Percentiles rank a stretch among this genome's conserved stretches.
Evolutionary conservation across 2,113 vertebrate species (phyloP).

Genomic region (Cranoglanis bouderius): DNA sequence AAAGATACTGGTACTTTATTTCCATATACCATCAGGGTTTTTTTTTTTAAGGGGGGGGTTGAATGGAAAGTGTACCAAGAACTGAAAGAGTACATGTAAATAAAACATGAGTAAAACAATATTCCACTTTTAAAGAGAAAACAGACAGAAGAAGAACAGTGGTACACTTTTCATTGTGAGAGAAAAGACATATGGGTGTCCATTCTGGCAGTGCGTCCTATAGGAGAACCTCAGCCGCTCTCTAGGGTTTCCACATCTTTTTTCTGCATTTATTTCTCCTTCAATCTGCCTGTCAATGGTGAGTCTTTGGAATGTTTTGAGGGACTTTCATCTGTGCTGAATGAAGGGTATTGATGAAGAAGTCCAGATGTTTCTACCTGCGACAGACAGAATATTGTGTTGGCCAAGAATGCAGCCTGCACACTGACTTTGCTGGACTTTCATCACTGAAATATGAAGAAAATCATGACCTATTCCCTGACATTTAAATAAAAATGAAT

Average conservation of each 20-base stretch:
- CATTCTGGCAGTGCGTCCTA: conserved; percentile 19
- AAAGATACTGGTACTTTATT: conserved; percentile 2
- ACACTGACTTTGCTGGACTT: background rate
- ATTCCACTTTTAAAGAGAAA: background rate
- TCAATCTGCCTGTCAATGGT: conserved; percentile 11
- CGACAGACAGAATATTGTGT: conserved; percentile 6
- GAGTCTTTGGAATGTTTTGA: conserved; percentile 18
- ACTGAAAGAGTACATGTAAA: background rate
- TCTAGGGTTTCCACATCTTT: conserved; percentile 11
- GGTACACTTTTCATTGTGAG: background rate
- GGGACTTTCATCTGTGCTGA: background rate
- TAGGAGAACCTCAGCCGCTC: conserved; percentile 25
- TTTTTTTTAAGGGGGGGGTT: background rate
- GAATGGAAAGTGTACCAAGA: too few species aligned
- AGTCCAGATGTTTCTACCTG: background rate
- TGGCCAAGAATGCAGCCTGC: conserved; percentile 16
- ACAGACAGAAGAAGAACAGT: background rate
- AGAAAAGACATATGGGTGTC: background rate
- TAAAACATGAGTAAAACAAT: background rate
- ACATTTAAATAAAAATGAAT: background rate
- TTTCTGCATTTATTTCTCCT: conserved; percentile 35
- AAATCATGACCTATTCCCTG: background rate
- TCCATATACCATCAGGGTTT: background rate
- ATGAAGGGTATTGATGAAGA: conserved; percentile 34
- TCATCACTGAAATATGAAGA: conserved; percentile 9